Evolutionary conservation across 35 echinoderm and acorn worm species (phyloP).

Genomic region (Ophioderma brevispina): DNA sequence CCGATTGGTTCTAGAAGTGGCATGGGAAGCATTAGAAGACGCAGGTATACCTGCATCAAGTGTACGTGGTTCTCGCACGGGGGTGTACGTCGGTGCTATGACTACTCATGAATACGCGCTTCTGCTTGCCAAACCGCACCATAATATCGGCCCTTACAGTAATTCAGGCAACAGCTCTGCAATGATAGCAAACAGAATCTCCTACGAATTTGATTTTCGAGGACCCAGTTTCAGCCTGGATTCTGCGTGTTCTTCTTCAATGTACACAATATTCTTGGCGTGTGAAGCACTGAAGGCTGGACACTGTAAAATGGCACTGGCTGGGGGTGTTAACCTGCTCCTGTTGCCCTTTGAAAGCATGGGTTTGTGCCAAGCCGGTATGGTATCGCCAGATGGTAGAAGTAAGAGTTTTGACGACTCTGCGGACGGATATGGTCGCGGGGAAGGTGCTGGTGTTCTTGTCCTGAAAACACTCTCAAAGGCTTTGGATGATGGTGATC

Average conservation of each 20-base stretch:
- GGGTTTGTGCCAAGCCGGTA: conserved; percentile 53
- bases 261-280: conserved; percentile 37
- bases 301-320: conserved; percentile 25
- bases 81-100: conserved; percentile 23
- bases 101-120: not conserved
- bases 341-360: not conserved
- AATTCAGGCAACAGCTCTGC: conserved; percentile 37
- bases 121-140: not conserved
- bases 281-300: conserved; percentile 45
- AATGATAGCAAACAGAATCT: conserved; percentile 43
- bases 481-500: conserved; percentile 26
- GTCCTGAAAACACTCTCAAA: conserved; percentile 34
- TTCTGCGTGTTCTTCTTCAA: conserved; percentile 56
- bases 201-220: conserved; percentile 45
- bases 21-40: conserved; percentile 52
- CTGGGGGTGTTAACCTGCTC: conserved; percentile 46
- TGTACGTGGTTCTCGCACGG: conserved; percentile 25
- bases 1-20: conserved; percentile 43
- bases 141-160: conserved; percentile 33
- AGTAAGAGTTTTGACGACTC: conserved; percentile 58
- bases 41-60: conserved; percentile 41
- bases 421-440: conserved; percentile 29
- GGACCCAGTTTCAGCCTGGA: conserved; percentile 48
- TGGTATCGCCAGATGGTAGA: conserved; percentile 46
- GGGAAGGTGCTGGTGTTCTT: conserved; percentile 50